Base-by-base conservation (phyloP, 2,113 vertebrate genomes). In the Vulpes ferrilata region DNA sequence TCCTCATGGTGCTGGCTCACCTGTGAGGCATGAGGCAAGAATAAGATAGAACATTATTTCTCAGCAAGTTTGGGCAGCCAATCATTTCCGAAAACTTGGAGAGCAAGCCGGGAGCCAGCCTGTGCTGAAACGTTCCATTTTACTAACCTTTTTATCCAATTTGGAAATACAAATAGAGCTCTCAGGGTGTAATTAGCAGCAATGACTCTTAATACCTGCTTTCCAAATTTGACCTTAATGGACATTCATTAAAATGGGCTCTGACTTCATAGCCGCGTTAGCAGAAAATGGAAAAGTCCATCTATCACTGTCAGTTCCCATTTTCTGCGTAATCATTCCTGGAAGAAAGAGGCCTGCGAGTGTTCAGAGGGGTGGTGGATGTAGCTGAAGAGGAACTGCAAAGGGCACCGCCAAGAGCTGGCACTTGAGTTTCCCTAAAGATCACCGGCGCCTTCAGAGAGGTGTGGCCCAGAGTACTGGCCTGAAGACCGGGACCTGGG, bases 161-260 rank as follows among this genome's bases (percentile, higher is more conserved):
- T 98, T 97, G 92, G 95, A 98, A 98, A 98, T 96, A 98, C 97
- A 98, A 98, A 98, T 97, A 98, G 97, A 98, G 96, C 96, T 97
- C 97, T 98, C 95, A 95, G 97, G 95, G 97, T 94, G 93, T 98
- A 97, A 98, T 98, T 98, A 98, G 96, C 76, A 19, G 95, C 96
- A 86, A 95, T 90, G 97, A 96, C 97, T 98, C 97, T 96, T 97
- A 94, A 97, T 98, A 98, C 93, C 97, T 97, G 91, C 97, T 98
- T 97, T 98, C 97, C 97, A 98, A 98, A 97, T 98, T 94, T 97
- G 69, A 97, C 97, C 88, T 96, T 97, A 96, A 98, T 98, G 98
- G 98, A 97, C 93, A 88, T 82, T 98, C 97, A 76, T 98, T 90
- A 94, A 95, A 97, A 95, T 95, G 82, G 96, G 95, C 67, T 97